These are phyloP conservation scores for Cephalopterus ornatus DNA, from an alignment of 2,113 vertebrate genomes.

Conservation along the genomic window DNA sequence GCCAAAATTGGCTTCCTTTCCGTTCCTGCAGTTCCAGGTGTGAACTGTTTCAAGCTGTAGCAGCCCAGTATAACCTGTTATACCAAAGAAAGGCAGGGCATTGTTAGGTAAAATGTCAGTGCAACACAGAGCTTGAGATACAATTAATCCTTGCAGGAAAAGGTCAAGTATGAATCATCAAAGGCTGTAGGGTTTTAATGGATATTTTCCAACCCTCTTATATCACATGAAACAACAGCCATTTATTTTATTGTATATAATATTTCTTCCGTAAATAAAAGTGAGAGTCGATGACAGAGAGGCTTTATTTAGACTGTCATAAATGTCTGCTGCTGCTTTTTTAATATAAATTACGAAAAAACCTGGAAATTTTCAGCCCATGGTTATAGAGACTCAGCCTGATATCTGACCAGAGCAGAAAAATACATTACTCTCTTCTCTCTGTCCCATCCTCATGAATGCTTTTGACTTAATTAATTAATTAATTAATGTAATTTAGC, in stretches of 20 bases:
- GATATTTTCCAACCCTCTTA: not conserved
- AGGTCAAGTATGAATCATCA: conserved; percentile 26
- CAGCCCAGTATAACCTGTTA: not conserved
- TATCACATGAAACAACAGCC: not conserved
- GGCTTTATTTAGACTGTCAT: not conserved
- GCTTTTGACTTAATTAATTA: not conserved
- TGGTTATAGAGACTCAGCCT: not conserved
- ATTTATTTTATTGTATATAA: not conserved
- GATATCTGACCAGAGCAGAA: not conserved
- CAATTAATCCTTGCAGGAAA: conserved; percentile 7
- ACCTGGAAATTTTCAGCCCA: not conserved
- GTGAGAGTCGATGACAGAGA: not conserved
- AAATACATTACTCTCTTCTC: not conserved
- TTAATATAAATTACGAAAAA: not conserved
- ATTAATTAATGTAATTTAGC: not conserved
- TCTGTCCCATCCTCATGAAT: not conserved
- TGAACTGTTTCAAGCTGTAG: not conserved
- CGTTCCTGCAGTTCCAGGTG: not conserved
- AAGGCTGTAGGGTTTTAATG: not conserved
- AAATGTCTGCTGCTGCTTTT: not conserved
- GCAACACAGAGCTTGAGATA: not conserved
- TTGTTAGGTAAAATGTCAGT: not conserved
- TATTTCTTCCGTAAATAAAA: not conserved
- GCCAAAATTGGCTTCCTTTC: not conserved
- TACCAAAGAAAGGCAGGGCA: not conserved